Percentiles rank a stretch among this genome's conserved stretches.
These are phyloP conservation scores for Troglohyphantes excavatus DNA, from an alignment of 2,888 invertebrate species.

Conservation along the genomic window DNA sequence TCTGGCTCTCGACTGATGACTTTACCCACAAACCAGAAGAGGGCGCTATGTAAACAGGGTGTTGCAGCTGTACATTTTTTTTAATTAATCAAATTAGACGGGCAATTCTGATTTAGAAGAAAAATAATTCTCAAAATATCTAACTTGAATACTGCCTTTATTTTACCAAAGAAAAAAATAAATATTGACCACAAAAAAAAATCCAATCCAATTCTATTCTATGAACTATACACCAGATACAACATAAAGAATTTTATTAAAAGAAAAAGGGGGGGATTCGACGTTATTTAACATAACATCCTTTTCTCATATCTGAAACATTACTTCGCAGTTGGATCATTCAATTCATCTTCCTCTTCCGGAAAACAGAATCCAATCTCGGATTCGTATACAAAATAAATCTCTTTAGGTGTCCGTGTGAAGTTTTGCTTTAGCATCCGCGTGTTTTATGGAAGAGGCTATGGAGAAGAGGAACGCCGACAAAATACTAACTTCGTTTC, in stretches of 20 bases:
- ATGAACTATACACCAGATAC: neutral
- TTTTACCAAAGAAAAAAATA: too few species aligned
- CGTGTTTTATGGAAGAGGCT: neutral
- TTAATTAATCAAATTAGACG: too few species aligned
- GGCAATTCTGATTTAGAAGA: too few species aligned
- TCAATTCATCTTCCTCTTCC: neutral
- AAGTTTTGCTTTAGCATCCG: neutral
- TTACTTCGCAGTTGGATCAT: neutral
- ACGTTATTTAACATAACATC: neutral
- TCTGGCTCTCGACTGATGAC: too few species aligned
- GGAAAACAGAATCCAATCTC: neutral
- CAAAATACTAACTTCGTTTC: too few species aligned
- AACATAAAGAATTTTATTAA: neutral
- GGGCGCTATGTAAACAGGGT: too few species aligned
- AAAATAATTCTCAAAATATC: too few species aligned
- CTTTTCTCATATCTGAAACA: neutral
- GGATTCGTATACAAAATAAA: neutral
- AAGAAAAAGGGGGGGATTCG: too few species aligned
- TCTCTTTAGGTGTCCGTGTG: slow-evolving; percentile 5
- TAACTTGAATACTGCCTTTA: too few species aligned
- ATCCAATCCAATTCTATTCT: neutral
- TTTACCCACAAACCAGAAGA: too few species aligned
- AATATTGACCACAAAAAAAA: neutral
- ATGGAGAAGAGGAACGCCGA: neutral
- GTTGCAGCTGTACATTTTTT: too few species aligned